A percentile compares a stretch with the other conserved stretches of the same genome.
phyloP scores from a whole-genome alignment of 2,113 vertebrate species.

The Nycticryphes semicollaris region DNA sequence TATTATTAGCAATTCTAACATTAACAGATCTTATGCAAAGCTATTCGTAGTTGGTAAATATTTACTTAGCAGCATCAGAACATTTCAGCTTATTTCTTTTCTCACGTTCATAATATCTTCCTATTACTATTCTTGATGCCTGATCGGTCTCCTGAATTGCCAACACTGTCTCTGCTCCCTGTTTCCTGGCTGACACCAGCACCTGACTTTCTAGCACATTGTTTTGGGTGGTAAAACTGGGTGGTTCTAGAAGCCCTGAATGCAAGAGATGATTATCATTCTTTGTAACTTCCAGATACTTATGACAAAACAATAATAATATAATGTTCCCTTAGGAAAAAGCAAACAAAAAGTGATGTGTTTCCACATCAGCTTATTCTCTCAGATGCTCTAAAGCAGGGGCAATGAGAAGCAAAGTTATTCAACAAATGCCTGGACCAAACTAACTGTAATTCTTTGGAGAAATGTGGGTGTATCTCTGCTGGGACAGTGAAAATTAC shows the following conservation, averaged over 20 bases:
- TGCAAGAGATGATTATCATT: not conserved
- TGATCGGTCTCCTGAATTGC: not conserved
- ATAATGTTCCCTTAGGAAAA: not conserved
- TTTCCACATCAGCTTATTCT: not conserved
- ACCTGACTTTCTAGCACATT: not conserved
- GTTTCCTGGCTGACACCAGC: not conserved
- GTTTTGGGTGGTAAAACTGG: not conserved
- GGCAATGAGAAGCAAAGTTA: not conserved
- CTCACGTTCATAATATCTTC: not conserved
- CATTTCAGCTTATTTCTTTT: not conserved
- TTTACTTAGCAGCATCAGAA: not conserved
- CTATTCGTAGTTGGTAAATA: not conserved
- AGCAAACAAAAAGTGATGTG: not conserved
- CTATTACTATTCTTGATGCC: not conserved
- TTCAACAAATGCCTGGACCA: not conserved
- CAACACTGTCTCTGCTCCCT: not conserved
- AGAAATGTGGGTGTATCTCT: conserved; percentile 20
- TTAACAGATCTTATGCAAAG: conserved; percentile 1
- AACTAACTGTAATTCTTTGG: not conserved
- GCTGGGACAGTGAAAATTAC: not conserved
- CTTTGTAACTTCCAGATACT: not conserved
- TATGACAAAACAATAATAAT: not conserved
- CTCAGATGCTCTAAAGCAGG: not conserved
- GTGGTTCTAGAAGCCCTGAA: not conserved
- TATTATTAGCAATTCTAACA: not conserved